phyloP scores from a whole-genome alignment of 2,888 invertebrate species.

The Tenthredo mesomela region DNA sequence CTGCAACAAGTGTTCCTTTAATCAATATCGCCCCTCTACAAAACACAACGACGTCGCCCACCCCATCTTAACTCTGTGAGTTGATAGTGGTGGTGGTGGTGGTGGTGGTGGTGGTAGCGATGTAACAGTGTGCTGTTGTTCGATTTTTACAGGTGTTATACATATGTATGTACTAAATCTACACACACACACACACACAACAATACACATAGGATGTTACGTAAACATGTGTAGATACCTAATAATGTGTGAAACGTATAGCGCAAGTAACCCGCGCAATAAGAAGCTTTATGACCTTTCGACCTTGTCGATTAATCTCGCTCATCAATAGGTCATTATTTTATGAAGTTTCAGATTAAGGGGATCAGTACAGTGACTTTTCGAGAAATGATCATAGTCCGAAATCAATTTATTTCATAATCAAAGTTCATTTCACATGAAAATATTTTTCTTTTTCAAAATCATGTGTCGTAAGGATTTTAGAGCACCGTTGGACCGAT shows the following conservation, averaged over 20 bases:
- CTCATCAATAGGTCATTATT: not conserved
- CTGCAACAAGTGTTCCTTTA: conserved; percentile 65
- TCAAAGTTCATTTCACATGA: no score
- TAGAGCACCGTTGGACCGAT: no score
- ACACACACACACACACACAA: not conserved
- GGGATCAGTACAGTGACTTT: no score
- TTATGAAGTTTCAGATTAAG: not conserved
- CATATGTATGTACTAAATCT: not conserved
- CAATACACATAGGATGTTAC: not conserved
- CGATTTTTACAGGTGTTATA: conserved; percentile 31
- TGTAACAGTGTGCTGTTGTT: not conserved
- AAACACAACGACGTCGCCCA: conserved; percentile 25
- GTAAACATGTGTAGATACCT: not conserved
- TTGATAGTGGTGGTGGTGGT: not conserved
- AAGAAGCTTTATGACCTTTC: conserved; percentile 7
- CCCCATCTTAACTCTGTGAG: not conserved
- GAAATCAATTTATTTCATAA: no score
- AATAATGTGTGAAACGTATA: not conserved
- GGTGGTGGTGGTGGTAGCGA: not conserved
- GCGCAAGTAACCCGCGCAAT: not conserved
- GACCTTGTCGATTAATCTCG: conserved; percentile 7
- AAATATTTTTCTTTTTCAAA: no score
- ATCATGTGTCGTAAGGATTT: no score
- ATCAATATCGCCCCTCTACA: conserved; percentile 61
- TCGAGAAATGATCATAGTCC: no score